phyloP scores from a whole-genome alignment of 37 sponge, comb jelly and placozoan species.

The Cliona cf. orientalis region DNA sequence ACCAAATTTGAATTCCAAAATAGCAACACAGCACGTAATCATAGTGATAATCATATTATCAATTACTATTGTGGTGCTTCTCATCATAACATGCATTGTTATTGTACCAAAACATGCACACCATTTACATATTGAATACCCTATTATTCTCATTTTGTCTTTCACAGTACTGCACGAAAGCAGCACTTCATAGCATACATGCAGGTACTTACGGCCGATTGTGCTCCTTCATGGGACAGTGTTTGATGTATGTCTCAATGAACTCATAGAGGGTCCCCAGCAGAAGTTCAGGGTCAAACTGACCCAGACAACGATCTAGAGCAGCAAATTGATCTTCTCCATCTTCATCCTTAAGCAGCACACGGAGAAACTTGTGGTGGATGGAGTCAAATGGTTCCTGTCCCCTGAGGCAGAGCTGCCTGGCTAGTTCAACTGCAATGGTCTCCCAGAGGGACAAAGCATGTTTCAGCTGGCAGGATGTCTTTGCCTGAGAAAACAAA shows the following conservation, averaged over 20 bases:
- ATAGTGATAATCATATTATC: too few species aligned
- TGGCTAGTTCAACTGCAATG: constrained; percentile 54
- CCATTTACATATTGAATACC: too few species aligned
- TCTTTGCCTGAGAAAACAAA: constrained; percentile 47
- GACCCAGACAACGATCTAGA: constrained; percentile 21
- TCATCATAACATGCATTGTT: too few species aligned
- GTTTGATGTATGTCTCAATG: constrained; percentile 40
- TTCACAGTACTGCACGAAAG: too few species aligned
- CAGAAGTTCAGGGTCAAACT: constrained; percentile 34
- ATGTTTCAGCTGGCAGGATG: constrained; percentile 48
- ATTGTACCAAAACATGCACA: too few species aligned
- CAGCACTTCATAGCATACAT: too few species aligned
- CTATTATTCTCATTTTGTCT: too few species aligned
- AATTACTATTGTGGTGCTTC: too few species aligned
- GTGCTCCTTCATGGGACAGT: too few species aligned
- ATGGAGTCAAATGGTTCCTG: constrained; percentile 72
- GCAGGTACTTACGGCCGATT: too few species aligned
- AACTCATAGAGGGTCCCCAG: constrained; percentile 59
- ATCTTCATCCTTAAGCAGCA: background rate
- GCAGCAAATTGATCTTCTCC: background rate
- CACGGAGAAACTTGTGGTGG: constrained; percentile 5
- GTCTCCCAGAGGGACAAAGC: constrained; percentile 74
- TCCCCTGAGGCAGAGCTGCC: constrained; percentile 29
- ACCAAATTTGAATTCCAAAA: too few species aligned
- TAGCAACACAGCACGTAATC: too few species aligned